phyloP scores from a whole-genome alignment of 2,113 vertebrate species.

The Mesocricetus auratus region DNA sequence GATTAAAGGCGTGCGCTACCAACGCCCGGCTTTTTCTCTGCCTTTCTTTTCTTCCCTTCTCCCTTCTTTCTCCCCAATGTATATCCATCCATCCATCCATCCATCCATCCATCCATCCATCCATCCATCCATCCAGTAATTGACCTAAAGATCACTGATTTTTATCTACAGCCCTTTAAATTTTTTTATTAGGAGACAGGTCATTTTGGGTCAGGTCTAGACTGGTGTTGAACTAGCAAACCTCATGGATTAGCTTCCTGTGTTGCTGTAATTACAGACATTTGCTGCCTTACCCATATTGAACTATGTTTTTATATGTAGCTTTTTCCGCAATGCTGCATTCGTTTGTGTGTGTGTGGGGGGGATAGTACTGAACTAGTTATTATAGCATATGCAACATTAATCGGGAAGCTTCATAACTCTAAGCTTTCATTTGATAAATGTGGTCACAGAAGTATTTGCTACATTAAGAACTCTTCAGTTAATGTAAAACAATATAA shows the following conservation, averaged over 20 bases:
- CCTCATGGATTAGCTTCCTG: neutral
- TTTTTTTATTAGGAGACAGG: neutral
- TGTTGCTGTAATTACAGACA: neutral
- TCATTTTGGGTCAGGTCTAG: neutral
- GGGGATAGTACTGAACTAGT: neutral
- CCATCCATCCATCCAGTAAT: neutral
- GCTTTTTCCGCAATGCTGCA: neutral
- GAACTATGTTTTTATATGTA: neutral
- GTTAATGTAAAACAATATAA: constrained; percentile 62
- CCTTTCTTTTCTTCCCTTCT: neutral
- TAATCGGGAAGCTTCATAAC: neutral
- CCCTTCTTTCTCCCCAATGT: too few species aligned
- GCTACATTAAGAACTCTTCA: constrained; percentile 5
- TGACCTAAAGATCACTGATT: neutral
- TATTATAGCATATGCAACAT: neutral
- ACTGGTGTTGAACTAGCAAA: neutral
- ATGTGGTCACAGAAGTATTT: constrained; percentile 18
- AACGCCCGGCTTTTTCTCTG: too few species aligned
- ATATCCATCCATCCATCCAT: neutral
- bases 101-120: neutral
- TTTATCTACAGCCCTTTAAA: neutral
- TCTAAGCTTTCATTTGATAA: constrained; percentile 53
- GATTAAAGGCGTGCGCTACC: too few species aligned
- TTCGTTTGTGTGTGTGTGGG: neutral
- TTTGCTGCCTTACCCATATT: neutral